phyloP scores from a whole-genome alignment of 2,113 vertebrate genomes.

The Zapus hudsonius region DNA sequence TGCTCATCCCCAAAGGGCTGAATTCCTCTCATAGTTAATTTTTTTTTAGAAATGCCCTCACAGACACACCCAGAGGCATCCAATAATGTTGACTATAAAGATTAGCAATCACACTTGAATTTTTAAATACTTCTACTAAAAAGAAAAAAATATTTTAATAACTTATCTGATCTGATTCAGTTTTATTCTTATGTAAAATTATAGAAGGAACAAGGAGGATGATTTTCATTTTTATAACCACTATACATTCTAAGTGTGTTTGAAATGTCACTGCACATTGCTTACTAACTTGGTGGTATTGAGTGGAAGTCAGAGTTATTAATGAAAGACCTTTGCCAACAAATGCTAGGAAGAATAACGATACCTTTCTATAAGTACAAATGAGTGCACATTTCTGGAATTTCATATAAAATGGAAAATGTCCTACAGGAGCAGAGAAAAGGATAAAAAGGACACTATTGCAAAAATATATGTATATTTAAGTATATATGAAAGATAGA shows the following conservation, averaged over 20 bases:
- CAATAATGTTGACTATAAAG: background rate
- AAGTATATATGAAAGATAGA: background rate
- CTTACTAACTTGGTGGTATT: slow-evolving; percentile 18
- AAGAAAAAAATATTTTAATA: background rate
- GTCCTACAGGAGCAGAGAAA: background rate
- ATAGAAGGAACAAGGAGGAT: slow-evolving; percentile 19
- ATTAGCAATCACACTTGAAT: background rate
- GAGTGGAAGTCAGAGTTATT: slow-evolving; percentile 60
- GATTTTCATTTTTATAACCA: slow-evolving; percentile 42
- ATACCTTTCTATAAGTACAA: background rate
- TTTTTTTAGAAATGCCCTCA: too few species aligned
- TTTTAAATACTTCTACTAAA: slow-evolving; percentile 22
- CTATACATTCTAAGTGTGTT: slow-evolving; percentile 56
- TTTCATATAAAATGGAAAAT: background rate
- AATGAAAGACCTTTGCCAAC: slow-evolving; percentile 69
- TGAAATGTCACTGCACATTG: slow-evolving; percentile 68
- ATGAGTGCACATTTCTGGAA: background rate
- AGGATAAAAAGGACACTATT: background rate
- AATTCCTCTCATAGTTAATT: background rate
- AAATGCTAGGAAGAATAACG: slow-evolving; percentile 9
- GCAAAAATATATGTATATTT: background rate
- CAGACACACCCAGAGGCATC: background rate
- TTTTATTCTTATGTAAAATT: slow-evolving; percentile 27
- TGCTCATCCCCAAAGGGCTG: too few species aligned
- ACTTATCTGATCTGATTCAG: background rate